Evolutionary conservation across 2,113 vertebrate species (phyloP), one percentile per base, ranked within the genome.

Genomic region (Upupa epops): DNA sequence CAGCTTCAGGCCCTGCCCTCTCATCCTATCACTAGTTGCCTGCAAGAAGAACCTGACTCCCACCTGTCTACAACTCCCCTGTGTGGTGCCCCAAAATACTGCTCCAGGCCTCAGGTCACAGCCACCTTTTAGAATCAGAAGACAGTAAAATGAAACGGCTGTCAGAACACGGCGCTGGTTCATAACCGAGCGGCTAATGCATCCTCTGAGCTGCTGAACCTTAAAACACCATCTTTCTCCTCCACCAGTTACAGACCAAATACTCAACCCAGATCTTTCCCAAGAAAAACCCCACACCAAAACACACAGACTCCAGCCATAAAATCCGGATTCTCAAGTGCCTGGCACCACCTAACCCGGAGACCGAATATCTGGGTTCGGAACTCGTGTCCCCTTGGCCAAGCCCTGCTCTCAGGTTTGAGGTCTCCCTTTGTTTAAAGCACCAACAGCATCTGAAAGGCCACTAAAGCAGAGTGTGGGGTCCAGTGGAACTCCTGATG

Each of bases 21-120:
- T n/a, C n/a, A n/a, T n/a, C n/a, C n/a, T n/a, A n/a, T n/a, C n/a
- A n/a, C n/a, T n/a, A n/a, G n/a, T n/a, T n/a, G n/a, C n/a, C n/a
- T n/a, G n/a, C n/a, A n/a, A n/a, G n/a, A n/a, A n/a, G n/a, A n/a
- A n/a, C n/a, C n/a, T n/a, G n/a, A n/a, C n/a, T n/a, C n/a, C n/a
- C n/a, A n/a, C n/a, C n/a, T n/a, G n/a, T n/a, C n/a, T n/a, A n/a
- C n/a, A n/a, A n/a, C n/a, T n/a, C n/a, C n/a, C n/a, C n/a, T n/a
- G n/a, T n/a, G n/a, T 1, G 0, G 17, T 9, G 16, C 31, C 51
- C 80, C 56, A 60, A 76, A 89, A 31, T 24, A 2, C 28, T 3
- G 3, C 11, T 20, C 40, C 21, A 25, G n/a, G 9, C 16, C 40
- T 65, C 56, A 64, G 58, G 61, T 42, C 22, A 7, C 0, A 0